phyloP scores from a whole-genome alignment of 2,888 invertebrate genomes.

The Fissipunctia ypsillon region DNA sequence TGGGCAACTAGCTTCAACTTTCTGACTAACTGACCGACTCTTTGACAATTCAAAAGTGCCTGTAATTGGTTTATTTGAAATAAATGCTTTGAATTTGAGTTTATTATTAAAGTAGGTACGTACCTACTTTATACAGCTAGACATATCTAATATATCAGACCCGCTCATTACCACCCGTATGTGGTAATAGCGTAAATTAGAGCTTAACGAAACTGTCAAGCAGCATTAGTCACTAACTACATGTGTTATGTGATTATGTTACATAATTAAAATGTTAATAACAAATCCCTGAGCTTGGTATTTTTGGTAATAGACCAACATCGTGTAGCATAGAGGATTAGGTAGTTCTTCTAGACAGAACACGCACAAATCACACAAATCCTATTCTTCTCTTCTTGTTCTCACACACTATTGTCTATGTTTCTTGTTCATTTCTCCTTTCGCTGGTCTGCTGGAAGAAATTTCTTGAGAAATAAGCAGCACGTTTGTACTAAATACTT shows the following conservation, averaged over 20 bases:
- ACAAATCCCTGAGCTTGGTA: background rate
- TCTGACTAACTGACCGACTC: too few relatives aligned
- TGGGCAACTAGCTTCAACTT: too few relatives aligned
- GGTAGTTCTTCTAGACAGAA: background rate
- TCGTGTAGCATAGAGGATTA: background rate
- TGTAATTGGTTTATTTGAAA: too few relatives aligned
- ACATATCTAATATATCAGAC: conserved; percentile 55
- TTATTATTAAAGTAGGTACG: conserved; percentile 15
- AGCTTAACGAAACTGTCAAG: conserved; percentile 40
- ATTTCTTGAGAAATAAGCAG: too few relatives aligned
- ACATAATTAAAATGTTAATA: background rate
- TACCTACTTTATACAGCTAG: conserved; percentile 12
- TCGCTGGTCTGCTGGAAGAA: too few relatives aligned
- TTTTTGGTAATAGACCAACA: background rate
- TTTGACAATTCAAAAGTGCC: too few relatives aligned
- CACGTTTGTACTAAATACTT: too few relatives aligned
- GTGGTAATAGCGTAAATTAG: conserved; percentile 50
- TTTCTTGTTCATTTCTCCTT: too few relatives aligned
- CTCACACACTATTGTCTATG: too few relatives aligned
- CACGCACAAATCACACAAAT: too few relatives aligned
- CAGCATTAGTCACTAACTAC: conserved; percentile 37
- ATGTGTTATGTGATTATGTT: conserved; percentile 30
- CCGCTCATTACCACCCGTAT: conserved; percentile 35
- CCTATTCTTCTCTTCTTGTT: too few relatives aligned
- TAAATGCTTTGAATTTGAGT: too few relatives aligned